phyloP scores from a whole-genome alignment of 2,888 invertebrate species.

The Tetanocera ferruginea region DNA sequence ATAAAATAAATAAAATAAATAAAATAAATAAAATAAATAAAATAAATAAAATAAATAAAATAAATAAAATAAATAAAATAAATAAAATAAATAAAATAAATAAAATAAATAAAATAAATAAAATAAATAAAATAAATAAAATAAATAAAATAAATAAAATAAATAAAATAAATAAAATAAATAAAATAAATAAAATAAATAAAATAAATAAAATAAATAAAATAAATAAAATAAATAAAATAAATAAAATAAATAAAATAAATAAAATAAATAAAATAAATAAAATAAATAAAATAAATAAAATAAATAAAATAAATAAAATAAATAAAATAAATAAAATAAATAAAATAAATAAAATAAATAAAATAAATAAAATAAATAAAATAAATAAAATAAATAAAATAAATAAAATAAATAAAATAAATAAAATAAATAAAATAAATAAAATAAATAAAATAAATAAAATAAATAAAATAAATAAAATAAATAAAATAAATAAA shows the following conservation, averaged over 20 bases:
- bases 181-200: not conserved
- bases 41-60: slow-evolving; percentile 7
- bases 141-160: slow-evolving; percentile 8
- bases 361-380: not conserved
- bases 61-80: not conserved
- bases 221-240: slow-evolving; percentile 12
- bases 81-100: not conserved
- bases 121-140: not conserved
- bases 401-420: not conserved
- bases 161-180: not conserved
- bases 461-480: not conserved
- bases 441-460: not conserved
- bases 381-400: not conserved
- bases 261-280: not conserved
- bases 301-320: not conserved
- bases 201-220: not conserved
- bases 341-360: not conserved
- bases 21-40: not conserved
- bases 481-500: not conserved
- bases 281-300: not conserved
- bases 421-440: not conserved
- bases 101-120: not conserved
- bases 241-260: not conserved
- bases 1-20: not conserved
- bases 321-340: not conserved